Conservation (phyloP, 2,888 invertebrate genomes). For the Dynastes tityus region DNA sequence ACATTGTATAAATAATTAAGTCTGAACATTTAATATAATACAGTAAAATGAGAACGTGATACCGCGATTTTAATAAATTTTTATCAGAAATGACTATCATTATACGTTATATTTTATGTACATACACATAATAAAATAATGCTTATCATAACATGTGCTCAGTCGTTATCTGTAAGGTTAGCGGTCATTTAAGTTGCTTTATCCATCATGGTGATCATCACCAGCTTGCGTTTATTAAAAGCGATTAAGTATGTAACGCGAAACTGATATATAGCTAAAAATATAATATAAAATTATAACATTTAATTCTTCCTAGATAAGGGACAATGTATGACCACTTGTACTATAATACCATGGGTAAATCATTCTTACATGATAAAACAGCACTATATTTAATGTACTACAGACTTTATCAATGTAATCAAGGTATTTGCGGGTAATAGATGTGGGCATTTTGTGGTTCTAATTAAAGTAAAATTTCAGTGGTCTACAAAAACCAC, state of each 20-base stretch:
- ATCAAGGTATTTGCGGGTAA: constrained; percentile 23
- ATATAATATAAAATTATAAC: constrained; percentile 8
- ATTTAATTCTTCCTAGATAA: constrained; percentile 12
- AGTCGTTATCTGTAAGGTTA: constrained; percentile 35
- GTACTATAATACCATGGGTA: neutral
- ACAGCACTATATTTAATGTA: neutral
- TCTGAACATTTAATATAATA: constrained; percentile 13
- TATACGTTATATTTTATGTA: constrained; percentile 11
- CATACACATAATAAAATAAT: constrained; percentile 7
- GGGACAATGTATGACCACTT: neutral
- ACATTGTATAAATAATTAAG: constrained; percentile 8
- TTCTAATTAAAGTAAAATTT: constrained; percentile 7
- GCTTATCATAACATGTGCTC: constrained; percentile 42
- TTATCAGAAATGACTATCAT: constrained; percentile 29
- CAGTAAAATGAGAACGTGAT: constrained; percentile 13
- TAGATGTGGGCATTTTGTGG: constrained; percentile 24
- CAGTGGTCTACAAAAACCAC: constrained; percentile 14
- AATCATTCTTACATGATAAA: neutral
- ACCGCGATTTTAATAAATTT: constrained; percentile 28
- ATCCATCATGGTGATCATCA: constrained; percentile 21
- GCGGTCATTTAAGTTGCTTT: constrained; percentile 29
- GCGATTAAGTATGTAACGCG: constrained; percentile 6
- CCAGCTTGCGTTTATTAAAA: constrained; percentile 10
- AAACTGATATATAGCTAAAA: constrained; percentile 5
- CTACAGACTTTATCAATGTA: constrained; percentile 14